phyloP scores from a whole-genome alignment of 1,140 invertebrate genomes.

The Anthonomus grandis region DNA sequence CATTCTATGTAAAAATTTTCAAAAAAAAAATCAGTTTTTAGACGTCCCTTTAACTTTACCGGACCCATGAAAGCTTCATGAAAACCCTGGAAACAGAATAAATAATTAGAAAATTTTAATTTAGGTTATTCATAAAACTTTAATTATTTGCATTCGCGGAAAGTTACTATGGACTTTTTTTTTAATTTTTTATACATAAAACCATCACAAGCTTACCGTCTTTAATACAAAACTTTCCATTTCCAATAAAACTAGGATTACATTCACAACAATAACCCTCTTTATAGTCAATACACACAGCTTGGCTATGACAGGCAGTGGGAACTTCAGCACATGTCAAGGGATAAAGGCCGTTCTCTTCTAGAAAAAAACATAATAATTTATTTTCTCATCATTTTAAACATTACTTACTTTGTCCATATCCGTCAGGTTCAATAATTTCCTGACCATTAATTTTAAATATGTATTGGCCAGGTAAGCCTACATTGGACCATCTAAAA shows the following conservation, averaged over 20 bases:
- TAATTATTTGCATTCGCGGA: too few relatives aligned
- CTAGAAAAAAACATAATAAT: constrained; percentile 11
- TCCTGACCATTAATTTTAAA: constrained; percentile 72
- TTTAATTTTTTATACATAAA: too few relatives aligned
- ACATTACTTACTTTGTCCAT: constrained; percentile 47
- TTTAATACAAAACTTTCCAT: constrained; percentile 84
- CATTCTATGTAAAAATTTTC: too few relatives aligned
- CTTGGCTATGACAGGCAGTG: constrained; percentile 75
- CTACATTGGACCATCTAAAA: constrained; percentile 80
- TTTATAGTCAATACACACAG: constrained; percentile 76
- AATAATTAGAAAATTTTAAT: too few relatives aligned
- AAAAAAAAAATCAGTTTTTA: too few relatives aligned
- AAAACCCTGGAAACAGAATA: too few relatives aligned
- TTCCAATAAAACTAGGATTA: constrained; percentile 77
- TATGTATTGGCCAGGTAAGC: constrained; percentile 78
- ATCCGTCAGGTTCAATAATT: constrained; percentile 64
- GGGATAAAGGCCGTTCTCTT: constrained; percentile 15
- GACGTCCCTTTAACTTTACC: too few relatives aligned
- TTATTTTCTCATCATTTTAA: neutral
- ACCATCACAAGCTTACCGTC: constrained; percentile 62
- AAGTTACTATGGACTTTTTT: too few relatives aligned
- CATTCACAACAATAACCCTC: constrained; percentile 88
- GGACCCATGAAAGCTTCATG: too few relatives aligned
- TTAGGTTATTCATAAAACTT: constrained; percentile 1
- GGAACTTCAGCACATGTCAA: constrained; percentile 56